Percentiles rank a stretch among this genome's conserved stretches.
These are phyloP conservation scores for Hypanus sabinus DNA, from an alignment of 2,113 vertebrate genomes.

Conservation along the genomic window DNA sequence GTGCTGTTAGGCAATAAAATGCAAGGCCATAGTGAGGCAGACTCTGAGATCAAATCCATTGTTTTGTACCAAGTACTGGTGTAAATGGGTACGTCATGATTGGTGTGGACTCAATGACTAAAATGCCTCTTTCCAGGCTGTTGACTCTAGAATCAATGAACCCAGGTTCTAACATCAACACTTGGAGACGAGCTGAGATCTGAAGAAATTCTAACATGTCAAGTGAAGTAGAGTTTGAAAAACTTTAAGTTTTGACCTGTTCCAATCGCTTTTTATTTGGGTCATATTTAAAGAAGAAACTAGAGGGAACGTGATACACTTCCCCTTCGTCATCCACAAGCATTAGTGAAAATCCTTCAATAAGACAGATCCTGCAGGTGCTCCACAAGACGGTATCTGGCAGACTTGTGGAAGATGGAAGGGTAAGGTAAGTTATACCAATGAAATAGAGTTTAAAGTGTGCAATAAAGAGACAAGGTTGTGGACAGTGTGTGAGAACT, in stretches of 20 bases:
- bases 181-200: background rate
- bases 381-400: background rate
- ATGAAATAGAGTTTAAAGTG: background rate
- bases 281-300: background rate
- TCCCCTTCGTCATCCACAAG: background rate
- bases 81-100: too few species aligned
- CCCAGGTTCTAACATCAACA: too few species aligned
- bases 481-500: background rate
- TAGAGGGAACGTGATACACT: background rate
- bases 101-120: too few species aligned
- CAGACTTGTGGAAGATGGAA: background rate
- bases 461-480: background rate
- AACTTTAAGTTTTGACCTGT: background rate
- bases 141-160: too few species aligned
- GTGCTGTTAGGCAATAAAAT: too few species aligned
- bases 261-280: background rate
- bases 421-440: background rate
- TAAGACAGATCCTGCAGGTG: background rate
- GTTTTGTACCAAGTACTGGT: too few species aligned
- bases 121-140: too few species aligned
- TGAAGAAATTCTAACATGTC: background rate
- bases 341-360: background rate
- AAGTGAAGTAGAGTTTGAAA: background rate
- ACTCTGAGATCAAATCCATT: too few species aligned
- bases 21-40: too few species aligned